Evolutionary conservation across 2,113 vertebrate genomes (phyloP).

Genomic region (Cygnus atratus): DNA sequence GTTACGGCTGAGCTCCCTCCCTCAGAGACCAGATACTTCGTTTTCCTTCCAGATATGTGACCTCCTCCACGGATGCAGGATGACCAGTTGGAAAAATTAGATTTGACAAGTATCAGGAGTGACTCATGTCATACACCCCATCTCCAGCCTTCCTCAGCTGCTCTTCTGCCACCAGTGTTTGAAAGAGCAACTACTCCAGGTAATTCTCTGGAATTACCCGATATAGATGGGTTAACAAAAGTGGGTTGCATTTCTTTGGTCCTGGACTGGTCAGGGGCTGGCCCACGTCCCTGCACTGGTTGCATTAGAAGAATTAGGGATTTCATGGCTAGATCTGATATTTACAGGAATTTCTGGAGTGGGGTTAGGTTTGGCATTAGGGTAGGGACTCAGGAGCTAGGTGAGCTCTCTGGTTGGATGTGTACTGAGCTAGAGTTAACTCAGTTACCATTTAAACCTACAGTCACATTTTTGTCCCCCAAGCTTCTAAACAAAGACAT

Average conservation of each 20-base stretch:
- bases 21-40: background rate
- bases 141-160: background rate
- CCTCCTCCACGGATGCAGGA: background rate
- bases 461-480: background rate
- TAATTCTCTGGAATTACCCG: background rate
- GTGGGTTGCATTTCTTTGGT: background rate
- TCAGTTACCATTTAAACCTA: background rate
- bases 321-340: background rate
- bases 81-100: background rate
- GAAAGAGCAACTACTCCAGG: background rate
- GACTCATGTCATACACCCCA: background rate
- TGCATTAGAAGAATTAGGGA: background rate
- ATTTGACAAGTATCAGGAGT: constrained; percentile 12
- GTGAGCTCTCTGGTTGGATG: background rate
- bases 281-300: background rate
- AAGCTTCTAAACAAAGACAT: background rate
- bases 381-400: background rate
- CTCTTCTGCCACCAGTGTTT: background rate
- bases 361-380: background rate
- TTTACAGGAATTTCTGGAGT: background rate
- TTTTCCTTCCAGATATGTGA: background rate
- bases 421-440: background rate
- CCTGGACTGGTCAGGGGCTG: background rate
- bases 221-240: background rate
- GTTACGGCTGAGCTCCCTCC: background rate